Conservation (phyloP, 2,888 invertebrate genomes). For the Synanthedon vespiformis region DNA sequence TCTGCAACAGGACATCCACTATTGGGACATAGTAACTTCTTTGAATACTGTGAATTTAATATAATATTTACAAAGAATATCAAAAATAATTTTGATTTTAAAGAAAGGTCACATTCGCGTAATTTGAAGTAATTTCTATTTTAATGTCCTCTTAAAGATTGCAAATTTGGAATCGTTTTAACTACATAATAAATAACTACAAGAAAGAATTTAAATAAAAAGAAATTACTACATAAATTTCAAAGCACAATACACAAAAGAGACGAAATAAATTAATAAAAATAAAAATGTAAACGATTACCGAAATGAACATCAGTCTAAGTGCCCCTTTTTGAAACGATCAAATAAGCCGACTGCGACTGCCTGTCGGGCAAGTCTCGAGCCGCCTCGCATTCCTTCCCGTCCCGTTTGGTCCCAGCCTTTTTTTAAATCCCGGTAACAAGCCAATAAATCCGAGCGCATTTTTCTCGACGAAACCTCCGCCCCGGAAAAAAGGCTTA, state of each 20-base stretch:
- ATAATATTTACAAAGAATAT: no score
- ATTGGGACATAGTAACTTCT: no score
- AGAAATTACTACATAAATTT: no score
- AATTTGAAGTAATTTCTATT: no score
- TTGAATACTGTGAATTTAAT: no score
- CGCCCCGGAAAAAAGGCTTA: slow-evolving; percentile 57
- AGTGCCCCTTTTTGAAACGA: slow-evolving; percentile 39
- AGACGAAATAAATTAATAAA: slow-evolving; percentile 6
- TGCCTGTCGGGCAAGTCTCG: slow-evolving; percentile 14
- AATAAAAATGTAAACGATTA: slow-evolving; percentile 37
- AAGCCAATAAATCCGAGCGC: slow-evolving; percentile 68
- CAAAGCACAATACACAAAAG: background rate
- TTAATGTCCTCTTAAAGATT: no score
- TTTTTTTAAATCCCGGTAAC: slow-evolving; percentile 65
- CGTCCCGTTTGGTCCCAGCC: slow-evolving; percentile 42
- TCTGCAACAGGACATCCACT: no score
- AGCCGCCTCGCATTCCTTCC: slow-evolving; percentile 39
- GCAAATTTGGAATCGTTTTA: no score
- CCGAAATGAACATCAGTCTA: slow-evolving; percentile 49
- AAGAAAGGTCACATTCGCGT: no score
- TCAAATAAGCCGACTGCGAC: slow-evolving; percentile 42
- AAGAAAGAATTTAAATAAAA: no score
- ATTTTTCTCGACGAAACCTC: slow-evolving; percentile 45
- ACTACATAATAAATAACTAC: no score
- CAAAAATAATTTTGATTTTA: no score